Base-by-base conservation (phyloP, 2,113 vertebrate species). In the Barbus barbus region DNA sequence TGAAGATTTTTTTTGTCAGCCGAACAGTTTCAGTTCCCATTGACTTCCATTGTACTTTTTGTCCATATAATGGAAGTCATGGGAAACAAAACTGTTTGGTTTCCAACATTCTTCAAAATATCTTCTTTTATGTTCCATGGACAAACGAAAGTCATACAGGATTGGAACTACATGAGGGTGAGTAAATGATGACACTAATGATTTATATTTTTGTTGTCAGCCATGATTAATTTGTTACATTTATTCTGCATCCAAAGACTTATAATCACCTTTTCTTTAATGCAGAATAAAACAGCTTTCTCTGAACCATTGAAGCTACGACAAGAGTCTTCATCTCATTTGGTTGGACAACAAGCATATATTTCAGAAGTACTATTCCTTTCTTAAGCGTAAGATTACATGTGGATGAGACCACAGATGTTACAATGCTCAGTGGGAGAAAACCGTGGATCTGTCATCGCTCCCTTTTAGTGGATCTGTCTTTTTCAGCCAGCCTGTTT, bases 401-500 rank as follows among this genome's bases (percentile, higher is more conserved):
- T 41, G 56, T 61, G 3, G 14, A 26, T 41, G 33, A 60, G 33
- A 58, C 11, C 48, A 58, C n/a, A 61, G 58, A 73, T 7, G 0
- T 26, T 51, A 28, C 53, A 84, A 33, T 67, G 24, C 41, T 51
- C 56, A 63, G 58, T 73, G 31, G 81, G 4, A 13, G 31, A 78
- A 53, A 69, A 33, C 9, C 28, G 58, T 4, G 26, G 79, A 44
- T 72, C 41, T 72, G 48, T 78, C 53, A 28, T 46, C 28, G 24
- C 41, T 65, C 61, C 26, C 76, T 67, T 84, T 82, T 73, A 65
- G 77, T 81, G 72, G 20, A 38, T 65, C 63, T 26, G 33, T 67
- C 67, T 44, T 78, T 81, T 60, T 78, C 56, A 79, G 76, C 41
- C 44, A 53, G n/a, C 33, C 56, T 44, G 4, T 82, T 86, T 88